Evolutionary conservation across 2,888 invertebrate genomes (phyloP).

Genomic region (Carcina quercana): DNA sequence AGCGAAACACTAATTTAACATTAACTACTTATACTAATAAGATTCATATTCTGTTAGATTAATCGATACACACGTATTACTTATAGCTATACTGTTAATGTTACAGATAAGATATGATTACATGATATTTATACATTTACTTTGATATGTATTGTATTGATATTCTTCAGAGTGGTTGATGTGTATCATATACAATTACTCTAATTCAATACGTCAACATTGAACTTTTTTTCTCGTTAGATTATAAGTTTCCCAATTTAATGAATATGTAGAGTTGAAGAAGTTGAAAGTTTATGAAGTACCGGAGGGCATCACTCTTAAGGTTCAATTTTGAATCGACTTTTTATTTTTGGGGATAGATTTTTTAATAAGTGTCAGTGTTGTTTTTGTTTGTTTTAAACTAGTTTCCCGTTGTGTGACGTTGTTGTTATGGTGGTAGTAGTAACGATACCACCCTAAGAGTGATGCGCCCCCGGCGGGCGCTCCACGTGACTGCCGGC

Average conservation of each 20-base stretch:
- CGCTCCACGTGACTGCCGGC: constrained; percentile 72
- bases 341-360: constrained; percentile 1
- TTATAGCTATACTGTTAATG: no score
- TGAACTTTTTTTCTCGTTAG: constrained; percentile 15
- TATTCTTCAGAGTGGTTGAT: constrained; percentile 70
- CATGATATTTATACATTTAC: no score
- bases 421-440: constrained; percentile 1
- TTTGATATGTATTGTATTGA: constrained; percentile 71
- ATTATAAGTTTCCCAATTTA: no score
- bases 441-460: constrained; percentile 39
- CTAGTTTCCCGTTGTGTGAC: neutral
- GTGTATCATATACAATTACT: constrained; percentile 58
- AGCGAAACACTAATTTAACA: no score
- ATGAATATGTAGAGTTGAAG: constrained; percentile 29
- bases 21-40: no score
- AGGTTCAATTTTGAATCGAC: constrained; percentile 23
- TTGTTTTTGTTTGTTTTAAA: neutral
- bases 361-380: no score
- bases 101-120: constrained; percentile 39
- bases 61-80: no score
- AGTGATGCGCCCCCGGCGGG: constrained; percentile 72
- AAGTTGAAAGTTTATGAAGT: constrained; percentile 19
- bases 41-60: no score
- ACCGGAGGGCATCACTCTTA: constrained; percentile 65
- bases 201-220: constrained; percentile 55